Evolutionary conservation across 2,113 vertebrate species (phyloP), one percentile per base, ranked within the genome.

Genomic region (Datnioides undecimradiatus): DNA sequence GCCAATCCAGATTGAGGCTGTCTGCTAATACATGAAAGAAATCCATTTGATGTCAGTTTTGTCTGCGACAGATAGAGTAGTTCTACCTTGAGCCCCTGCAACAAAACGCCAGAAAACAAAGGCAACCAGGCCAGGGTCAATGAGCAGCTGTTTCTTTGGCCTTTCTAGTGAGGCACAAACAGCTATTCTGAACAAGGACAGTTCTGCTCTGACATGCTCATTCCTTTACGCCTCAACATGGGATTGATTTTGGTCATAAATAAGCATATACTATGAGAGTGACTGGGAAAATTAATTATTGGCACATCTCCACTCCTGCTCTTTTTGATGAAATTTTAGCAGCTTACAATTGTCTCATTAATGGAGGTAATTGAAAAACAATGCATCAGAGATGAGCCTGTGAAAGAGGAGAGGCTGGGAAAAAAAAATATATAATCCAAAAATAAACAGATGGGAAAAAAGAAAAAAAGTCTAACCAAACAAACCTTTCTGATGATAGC

Each of bases 331-430:
- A 19, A 62, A 33, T 49, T 67, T 80, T 54, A 58, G 60, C 57
- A 51, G 27, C 48, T 59, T 68, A 60, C 55, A 68, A 76, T 48
- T 66, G 49, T 74, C 43, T 88, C 43, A 65, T 68, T 83, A 86
- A 78, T 62, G 57, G 79, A 73, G 81, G 41, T 65, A 76, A 83
- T 48, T 89, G 74, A 83, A 80, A 88, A 88, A 79, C 51, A 90
- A 76, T 51, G 55, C 72, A 74, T 84, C 49, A 83, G 82, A 83
- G 64, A 79, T 64, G 34, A 70, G 49, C 16, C 31, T 25, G 41
- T 36, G 43, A 58, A 69, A 49, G 58, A 54, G 10, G n/a, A 40
- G 34, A 59, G 14, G n/a, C n/a, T 17, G 46, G 13, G 14, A 51
- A 46, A 49, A 77, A 48, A 52, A 52, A 16, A 51, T 41, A 27